Base-by-base conservation (phyloP, 2,797 vertebrate species). In the Aratinga solstitialis region DNA sequence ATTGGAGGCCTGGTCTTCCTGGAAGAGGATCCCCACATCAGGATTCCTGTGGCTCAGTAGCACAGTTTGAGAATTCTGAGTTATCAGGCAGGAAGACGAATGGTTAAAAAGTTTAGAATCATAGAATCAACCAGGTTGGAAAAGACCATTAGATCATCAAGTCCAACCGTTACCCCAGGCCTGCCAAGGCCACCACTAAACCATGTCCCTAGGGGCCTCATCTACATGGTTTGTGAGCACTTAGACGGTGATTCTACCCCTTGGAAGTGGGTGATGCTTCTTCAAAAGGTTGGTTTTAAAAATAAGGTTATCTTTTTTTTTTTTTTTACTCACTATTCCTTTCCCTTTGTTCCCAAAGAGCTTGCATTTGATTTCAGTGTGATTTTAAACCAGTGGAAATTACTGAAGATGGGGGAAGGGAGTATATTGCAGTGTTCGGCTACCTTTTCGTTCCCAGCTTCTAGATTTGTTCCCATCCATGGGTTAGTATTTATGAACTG, bases 401-500 rank as follows among this genome's bases (percentile, higher is more conserved):
- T 24, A 32, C 40, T 18, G 18, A 22, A n/a, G 27, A 4, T 48
- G 16, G 18, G 30, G 24, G 5, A 91, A 79, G 19, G 47, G 34
- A 81, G 29, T 71, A 20, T 24, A 14, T 47, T 75, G n/a, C 40
- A 90, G 7, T 76, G 48, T 53, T 45, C 13, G 40, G 11, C 15
- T 83, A 3, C 21, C 30, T 71, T 71, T 53, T 30, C 43, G 14
- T 92, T 87, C 53, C 30, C 20, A 68, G 3, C 27, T 78, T 71
- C 36, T 61, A 58, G 30, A 16, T 76, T 78, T 91, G 3, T 83
- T 92, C 87, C 30, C 13, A 8, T 73, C 21, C 61, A 47, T 59
- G 23, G 34, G 67, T 93, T 92, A 87, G 82, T 93, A 63, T 87
- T 93, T 90, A 75, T 76, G 73, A 84, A 34, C 82, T 47, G 20